A percentile compares a stretch with the other conserved stretches of the same genome.
Evolutionary conservation across 2,888 invertebrate species (phyloP).

Genomic region (Parnassius mnemosyne): DNA sequence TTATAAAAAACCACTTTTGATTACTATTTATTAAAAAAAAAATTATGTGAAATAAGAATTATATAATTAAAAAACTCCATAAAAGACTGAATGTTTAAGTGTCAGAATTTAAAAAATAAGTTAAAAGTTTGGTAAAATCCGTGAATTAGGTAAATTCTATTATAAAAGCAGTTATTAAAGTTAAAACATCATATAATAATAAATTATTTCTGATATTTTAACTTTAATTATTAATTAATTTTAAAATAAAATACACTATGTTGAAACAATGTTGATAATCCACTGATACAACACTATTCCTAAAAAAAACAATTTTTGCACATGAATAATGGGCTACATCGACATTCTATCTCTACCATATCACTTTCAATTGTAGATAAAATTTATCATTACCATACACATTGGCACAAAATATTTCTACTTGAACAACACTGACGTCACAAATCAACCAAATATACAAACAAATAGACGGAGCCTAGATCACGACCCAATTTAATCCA

Average conservation of each 20-base stretch:
- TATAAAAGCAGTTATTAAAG: too few species aligned
- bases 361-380: conserved; percentile 54
- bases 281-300: not conserved
- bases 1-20: too few species aligned
- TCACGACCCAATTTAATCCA: conserved; percentile 48
- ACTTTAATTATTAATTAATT: too few species aligned
- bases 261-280: not conserved
- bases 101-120: too few species aligned
- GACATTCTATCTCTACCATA: conserved; percentile 47
- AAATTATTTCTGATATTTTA: too few species aligned
- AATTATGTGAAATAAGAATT: too few species aligned
- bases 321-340: conserved; percentile 35
- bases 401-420: conserved; percentile 61
- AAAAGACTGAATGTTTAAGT: too few species aligned
- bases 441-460: conserved; percentile 58
- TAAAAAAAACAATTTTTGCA: conserved; percentile 14
- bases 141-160: too few species aligned
- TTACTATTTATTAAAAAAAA: too few species aligned
- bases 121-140: too few species aligned
- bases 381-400: conserved; percentile 59
- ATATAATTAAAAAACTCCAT: too few species aligned
- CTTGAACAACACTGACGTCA: conserved; percentile 65
- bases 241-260: conserved; percentile 7
- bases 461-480: conserved; percentile 37
- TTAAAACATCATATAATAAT: too few species aligned